Percentiles rank a stretch among this genome's conserved stretches.
These are phyloP conservation scores for Agrochola lota DNA, from an alignment of 2,888 invertebrate genomes.

Conservation along the genomic window DNA sequence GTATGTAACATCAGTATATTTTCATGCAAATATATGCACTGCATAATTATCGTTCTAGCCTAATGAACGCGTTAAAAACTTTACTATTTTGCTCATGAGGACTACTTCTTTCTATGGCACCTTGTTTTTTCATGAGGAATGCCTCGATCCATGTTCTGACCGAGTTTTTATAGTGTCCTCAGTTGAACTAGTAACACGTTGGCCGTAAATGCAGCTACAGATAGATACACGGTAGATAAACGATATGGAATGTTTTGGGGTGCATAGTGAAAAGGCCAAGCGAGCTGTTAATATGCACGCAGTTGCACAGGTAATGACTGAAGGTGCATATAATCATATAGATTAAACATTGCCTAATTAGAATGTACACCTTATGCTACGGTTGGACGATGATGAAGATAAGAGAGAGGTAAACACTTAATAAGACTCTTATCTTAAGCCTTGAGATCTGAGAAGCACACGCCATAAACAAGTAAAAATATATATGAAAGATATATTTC, in stretches of 20 bases:
- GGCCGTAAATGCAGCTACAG: slow-evolving; percentile 40
- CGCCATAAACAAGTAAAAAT: slow-evolving; percentile 21
- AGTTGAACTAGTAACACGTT: slow-evolving; percentile 49
- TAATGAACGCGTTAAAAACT: slow-evolving; percentile 66
- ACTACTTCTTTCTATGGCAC: slow-evolving; percentile 61
- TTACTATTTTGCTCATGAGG: slow-evolving; percentile 57
- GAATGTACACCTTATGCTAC: slow-evolving; percentile 22
- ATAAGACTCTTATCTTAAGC: slow-evolving; percentile 26
- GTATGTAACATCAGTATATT: slow-evolving; percentile 37
- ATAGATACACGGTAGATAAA: too few relatives aligned
- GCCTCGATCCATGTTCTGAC: slow-evolving; percentile 57
- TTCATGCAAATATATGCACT: slow-evolving; percentile 56
- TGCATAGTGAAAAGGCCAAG: slow-evolving; percentile 80
- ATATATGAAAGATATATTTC: slow-evolving; percentile 13
- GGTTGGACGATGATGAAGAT: slow-evolving; percentile 26
- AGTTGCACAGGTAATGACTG: slow-evolving; percentile 24
- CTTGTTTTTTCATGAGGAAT: slow-evolving; percentile 68
- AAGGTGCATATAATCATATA: slow-evolving; percentile 17
- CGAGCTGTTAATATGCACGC: slow-evolving; percentile 64
- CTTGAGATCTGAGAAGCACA: slow-evolving; percentile 12
- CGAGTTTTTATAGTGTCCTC: slow-evolving; percentile 59
- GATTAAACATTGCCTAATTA: slow-evolving; percentile 36
- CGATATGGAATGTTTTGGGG: slow-evolving; percentile 66
- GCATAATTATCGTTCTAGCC: slow-evolving; percentile 66
- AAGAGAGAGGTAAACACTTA: slow-evolving; percentile 32